Percentiles rank a stretch among this genome's conserved stretches.
Evolutionary conservation across 2,113 vertebrate species (phyloP).

Genomic region (Pelodiscus sinensis): DNA sequence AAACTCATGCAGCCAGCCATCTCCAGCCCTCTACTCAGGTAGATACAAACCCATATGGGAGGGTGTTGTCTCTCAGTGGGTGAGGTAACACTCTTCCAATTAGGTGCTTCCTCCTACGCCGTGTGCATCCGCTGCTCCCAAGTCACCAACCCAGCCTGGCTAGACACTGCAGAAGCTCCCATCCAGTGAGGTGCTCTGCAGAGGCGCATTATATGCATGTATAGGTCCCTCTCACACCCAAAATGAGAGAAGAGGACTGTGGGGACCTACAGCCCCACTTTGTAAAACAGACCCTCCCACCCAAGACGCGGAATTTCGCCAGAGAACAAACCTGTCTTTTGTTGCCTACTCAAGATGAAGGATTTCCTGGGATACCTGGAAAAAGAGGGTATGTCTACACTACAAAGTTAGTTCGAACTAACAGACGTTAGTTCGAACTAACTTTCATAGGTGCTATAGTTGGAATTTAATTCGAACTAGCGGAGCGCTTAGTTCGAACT

Average conservation of each 20-base stretch:
- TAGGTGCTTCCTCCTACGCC: not conserved
- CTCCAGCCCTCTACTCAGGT: not conserved
- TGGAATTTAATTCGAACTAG: no score
- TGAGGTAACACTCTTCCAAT: not conserved
- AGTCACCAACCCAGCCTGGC: not conserved
- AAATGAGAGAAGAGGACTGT: not conserved
- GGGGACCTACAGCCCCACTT: not conserved
- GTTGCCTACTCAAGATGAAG: not conserved
- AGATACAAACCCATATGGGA: not conserved
- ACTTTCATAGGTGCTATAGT: no score
- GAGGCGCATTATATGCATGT: not conserved
- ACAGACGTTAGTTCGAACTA: no score
- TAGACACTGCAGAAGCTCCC: not conserved
- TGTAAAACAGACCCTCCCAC: not conserved
- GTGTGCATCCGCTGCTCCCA: not conserved
- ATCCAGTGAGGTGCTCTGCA: not conserved
- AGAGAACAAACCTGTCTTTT: not conserved
- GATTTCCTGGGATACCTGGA: not conserved
- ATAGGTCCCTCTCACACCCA: no score
- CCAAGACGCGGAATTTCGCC: not conserved
- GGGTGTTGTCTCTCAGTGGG: not conserved
- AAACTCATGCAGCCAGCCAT: not conserved
- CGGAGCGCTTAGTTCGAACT: no score
- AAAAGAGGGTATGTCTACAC: no score
- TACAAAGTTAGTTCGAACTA: no score